Base-by-base conservation (phyloP, 2,888 invertebrate species). In the Dynastes tityus region DNA sequence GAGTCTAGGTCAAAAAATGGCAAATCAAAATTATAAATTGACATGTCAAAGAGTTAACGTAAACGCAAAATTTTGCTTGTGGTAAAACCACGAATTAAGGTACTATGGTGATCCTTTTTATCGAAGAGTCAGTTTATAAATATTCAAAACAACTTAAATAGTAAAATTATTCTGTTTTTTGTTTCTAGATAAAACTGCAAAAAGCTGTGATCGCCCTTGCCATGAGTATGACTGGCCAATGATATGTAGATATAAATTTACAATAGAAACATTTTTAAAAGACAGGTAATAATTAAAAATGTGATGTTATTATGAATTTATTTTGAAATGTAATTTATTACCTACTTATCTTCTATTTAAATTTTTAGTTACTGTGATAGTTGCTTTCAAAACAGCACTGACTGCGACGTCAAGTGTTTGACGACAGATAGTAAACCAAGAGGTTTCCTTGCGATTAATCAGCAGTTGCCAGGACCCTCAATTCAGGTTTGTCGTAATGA, bases 141-240 rank as follows among this genome's bases (percentile, higher is more conserved):
- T 11, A 45, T 11, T 45, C 45, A 45, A 8, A 45, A 45, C 32
- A 37, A 37, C 32, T 37, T 45, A 8, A 45, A 8, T 2, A 45
- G 2, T 45, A 45, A 45, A 45, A 11, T 45, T 11, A 45, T 2
- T 6, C 37, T 45, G 1, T 11, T 45, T n/a, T 58, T 78, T 76
- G 27, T 83, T 93, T 93, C 71, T 91, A 95, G 95, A 94, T 88
- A 92, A 93, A 86, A 92, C 92, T 84, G 94, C 93, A 84, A 91
- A 93, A 84, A 93, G 93, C 85, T 96, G 96, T 87, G 93, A 94
- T 85, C 90, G 96, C 84, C 93, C 94, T 83, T 96, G 96, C 87
- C 93, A 94, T 84, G 93, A 93, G 81, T 88, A 94, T 80, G 94
- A 93, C 85, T 94, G 94, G 92, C 94, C 95, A 2, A 94, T 94